A percentile compares a stretch with the other conserved stretches of the same genome.
These are phyloP conservation scores for Apodemus agrarius DNA, from an alignment of 2,797 vertebrate genomes.

Conservation along the genomic window DNA sequence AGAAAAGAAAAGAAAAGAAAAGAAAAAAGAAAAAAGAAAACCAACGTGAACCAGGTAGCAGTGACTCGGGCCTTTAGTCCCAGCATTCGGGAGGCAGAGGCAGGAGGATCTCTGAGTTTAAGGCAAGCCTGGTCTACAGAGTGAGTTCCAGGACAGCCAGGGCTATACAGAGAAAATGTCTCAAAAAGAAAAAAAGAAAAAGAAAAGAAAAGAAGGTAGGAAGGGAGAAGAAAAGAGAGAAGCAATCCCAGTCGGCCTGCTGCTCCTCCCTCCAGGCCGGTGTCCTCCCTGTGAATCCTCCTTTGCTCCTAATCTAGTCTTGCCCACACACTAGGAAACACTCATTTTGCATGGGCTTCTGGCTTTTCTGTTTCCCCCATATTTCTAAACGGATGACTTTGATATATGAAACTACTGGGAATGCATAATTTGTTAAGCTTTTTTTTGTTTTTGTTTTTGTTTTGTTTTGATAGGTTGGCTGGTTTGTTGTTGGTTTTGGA, in stretches of 20 bases:
- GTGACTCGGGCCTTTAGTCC: too few relatives aligned
- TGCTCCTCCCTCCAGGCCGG: too few relatives aligned
- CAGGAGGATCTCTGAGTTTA: too few relatives aligned
- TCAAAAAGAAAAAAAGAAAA: neutral
- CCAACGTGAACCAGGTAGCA: too few relatives aligned
- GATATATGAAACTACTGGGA: neutral
- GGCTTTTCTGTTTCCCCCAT: neutral
- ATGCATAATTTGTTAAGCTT: neutral
- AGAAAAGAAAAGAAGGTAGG: too few relatives aligned
- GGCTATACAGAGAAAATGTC: neutral
- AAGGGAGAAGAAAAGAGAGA: neutral
- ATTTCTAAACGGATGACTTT: neutral
- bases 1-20: too few relatives aligned
- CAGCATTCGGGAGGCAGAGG: too few relatives aligned
- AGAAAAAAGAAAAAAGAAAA: too few relatives aligned
- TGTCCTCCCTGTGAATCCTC: neutral
- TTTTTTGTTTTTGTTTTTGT: neutral
- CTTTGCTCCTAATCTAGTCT: neutral
- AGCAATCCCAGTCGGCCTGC: neutral
- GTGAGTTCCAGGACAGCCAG: too few relatives aligned
- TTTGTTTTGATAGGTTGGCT: neutral
- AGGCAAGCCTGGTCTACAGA: too few relatives aligned
- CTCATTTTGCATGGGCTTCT: neutral
- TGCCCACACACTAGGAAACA: neutral
- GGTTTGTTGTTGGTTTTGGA: neutral